These are phyloP conservation scores for Osmerus mordax DNA, from an alignment of 2,113 vertebrate genomes.

Conservation along the genomic window DNA sequence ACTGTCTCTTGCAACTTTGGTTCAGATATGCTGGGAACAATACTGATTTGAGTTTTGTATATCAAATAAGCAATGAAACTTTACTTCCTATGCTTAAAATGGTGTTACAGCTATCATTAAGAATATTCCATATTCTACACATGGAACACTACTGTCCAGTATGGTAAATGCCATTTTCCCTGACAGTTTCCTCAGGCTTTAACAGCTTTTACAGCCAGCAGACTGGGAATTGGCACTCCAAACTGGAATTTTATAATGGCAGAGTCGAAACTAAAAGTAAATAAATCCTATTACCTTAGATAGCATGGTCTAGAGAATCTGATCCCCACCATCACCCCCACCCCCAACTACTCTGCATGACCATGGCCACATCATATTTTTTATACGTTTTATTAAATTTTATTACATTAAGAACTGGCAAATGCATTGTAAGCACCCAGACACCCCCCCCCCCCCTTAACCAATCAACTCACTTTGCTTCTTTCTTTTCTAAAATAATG, in stretches of 20 bases:
- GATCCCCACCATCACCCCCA: background rate
- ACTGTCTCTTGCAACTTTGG: background rate
- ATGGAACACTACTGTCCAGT: too few species aligned
- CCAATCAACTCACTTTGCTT: constrained; percentile 5
- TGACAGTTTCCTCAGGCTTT: background rate
- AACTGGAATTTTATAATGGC: constrained; percentile 9
- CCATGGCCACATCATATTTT: background rate
- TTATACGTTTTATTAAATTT: background rate
- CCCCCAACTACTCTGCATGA: background rate
- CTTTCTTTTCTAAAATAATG: constrained; percentile 47
- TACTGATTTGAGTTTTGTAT: too few species aligned
- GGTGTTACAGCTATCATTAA: too few species aligned
- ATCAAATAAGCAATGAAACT: too few species aligned
- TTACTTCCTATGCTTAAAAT: too few species aligned
- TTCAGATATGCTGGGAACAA: too few species aligned
- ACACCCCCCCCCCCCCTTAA: constrained; percentile 10
- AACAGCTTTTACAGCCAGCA: constrained; percentile 15
- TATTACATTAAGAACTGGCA: constrained; percentile 32
- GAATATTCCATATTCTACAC: too few species aligned
- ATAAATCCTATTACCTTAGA: background rate
- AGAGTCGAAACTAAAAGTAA: background rate
- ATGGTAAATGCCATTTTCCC: background rate
- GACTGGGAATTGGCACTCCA: constrained; percentile 23
- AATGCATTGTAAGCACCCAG: constrained; percentile 20
- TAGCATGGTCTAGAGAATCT: constrained; percentile 1